Evolutionary conservation across 2,888 invertebrate species (phyloP), one percentile per base, ranked within the genome.

Genomic region (Hoplodrina ambigua): DNA sequence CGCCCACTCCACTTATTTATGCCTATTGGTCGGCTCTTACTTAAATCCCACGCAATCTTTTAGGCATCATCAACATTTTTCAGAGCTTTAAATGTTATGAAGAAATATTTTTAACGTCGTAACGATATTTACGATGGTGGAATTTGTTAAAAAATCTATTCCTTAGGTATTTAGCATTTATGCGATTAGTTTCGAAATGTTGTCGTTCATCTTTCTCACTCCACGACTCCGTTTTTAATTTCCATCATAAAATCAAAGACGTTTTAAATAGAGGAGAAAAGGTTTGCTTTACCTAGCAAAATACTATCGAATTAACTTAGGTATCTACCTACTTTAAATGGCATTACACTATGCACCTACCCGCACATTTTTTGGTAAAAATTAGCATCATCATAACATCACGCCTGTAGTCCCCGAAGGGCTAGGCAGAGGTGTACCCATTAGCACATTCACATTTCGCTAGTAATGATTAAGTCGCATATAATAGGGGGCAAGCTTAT

Each of bases 31-130:
- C 2, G 15, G n/a, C 19, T 7, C 33, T 55, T 50, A 30, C 13
- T 41, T 41, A 46, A 33, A 49, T 2, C 55, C 68, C 30, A 75
- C 60, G 69, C 69, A 74, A 44, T n/a, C 1, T 69, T 69, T 17
- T 13, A 20, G n/a, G 15, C 2, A 25, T 19, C 33, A 7, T 59
- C 44, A 55, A 59, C 44, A 50, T 59, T 72, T 72, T 63, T 17
- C n/a, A 20, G 6, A 20, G 56, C 19, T 57, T 37, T 30, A 17
- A 46, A 64, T 46, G 17, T 52, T 52, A 25, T 60, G 15, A 33
- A 63, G n/a, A 49, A n/a, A 69, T 33, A 30, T 55, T 63, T 63
- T n/a, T 4, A 20, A 11, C 7, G 25, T 37, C 25, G 33, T 68
- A 10, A 44, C 20, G 10, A 41, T 2, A 20, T 41, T 46, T 46